A percentile compares a stretch with the other conserved stretches of the same genome.
These are phyloP conservation scores for Chamaea fasciata DNA, from an alignment of 2,113 vertebrate genomes.

Conservation along the genomic window DNA sequence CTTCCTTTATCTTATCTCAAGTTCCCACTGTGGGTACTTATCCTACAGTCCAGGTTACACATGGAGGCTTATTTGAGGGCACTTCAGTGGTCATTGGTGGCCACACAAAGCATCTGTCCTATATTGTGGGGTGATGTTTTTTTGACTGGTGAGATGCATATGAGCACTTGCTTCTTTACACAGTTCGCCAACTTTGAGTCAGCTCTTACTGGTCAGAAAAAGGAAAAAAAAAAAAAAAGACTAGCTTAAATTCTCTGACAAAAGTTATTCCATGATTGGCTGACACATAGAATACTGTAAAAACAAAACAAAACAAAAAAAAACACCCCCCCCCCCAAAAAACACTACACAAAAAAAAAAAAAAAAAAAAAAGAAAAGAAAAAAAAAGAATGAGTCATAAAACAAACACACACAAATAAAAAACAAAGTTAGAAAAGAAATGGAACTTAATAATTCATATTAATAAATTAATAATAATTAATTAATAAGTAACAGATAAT, in stretches of 20 bases:
- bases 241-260: not conserved
- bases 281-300: not conserved
- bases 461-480: not conserved
- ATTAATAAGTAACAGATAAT: too few species aligned
- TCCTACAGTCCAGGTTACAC: too few species aligned
- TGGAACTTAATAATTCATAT: not conserved
- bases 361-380: not conserved
- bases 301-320: too few species aligned
- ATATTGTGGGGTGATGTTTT: not conserved
- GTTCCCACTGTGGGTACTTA: fast-evolving
- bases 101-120: not conserved
- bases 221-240: not conserved
- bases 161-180: not conserved
- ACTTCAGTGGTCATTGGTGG: not conserved
- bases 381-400: not conserved
- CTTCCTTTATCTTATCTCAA: too few species aligned
- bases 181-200: not conserved
- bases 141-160: fast-evolving
- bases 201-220: not conserved
- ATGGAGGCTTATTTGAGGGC: too few species aligned
- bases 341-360: too few species aligned
- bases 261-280: not conserved
- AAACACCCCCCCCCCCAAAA: too few species aligned
- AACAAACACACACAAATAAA: not conserved
- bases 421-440: not conserved